Base-by-base conservation (phyloP, 2,797 vertebrate species). In the Tangara arthus region DNA sequence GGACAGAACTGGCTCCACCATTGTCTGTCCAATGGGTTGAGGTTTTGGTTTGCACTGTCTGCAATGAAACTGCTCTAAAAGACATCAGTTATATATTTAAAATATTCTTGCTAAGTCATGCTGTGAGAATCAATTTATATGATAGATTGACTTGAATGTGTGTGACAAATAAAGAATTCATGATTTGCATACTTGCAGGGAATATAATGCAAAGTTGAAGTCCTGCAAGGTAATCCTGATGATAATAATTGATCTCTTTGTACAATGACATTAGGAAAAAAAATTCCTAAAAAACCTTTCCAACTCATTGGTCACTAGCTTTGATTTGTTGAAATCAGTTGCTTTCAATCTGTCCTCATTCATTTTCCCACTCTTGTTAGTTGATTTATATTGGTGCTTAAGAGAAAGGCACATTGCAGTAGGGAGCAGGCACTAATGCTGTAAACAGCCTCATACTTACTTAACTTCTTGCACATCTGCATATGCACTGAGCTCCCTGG, bases 11-110 rank as follows among this genome's bases (percentile, higher is more conserved):
- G 19, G 6, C 60, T 90, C 65, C 14, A 39, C 9, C 23, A 16
- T 4, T 53, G 5, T 41, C 70, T 35, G 22, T 27, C 47, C 1
- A 3, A 27, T 9, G 12, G 27, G 22, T n/a, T 0, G 0, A 91
- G n/a, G 82, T 81, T 75, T 78, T 76, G 9, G 6, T 26, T 87
- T 73, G 60, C 34, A 28, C 32, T 17, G 7, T 49, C 42, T 80
- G 24, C 34, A 46, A 12, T 32, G 9, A 37, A 77, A 77, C 8
- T n/a, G n/a, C 26, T 82, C 50, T 53, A 59, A 73, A 88, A 82
- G 21, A 18, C 5, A 7, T 10, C 5, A 24, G n/a, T n/a, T 64
- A 20, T 1, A 4, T 37, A 39, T 90, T 73, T 77, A 32, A 87
- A 89, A 66, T 56, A 32, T 10, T 28, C 47, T 59, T 42, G 11